Evolutionary conservation across 2,113 vertebrate species (phyloP), one percentile per base, ranked within the genome.

Genomic region (Boulengeromyrus knoepffleri): DNA sequence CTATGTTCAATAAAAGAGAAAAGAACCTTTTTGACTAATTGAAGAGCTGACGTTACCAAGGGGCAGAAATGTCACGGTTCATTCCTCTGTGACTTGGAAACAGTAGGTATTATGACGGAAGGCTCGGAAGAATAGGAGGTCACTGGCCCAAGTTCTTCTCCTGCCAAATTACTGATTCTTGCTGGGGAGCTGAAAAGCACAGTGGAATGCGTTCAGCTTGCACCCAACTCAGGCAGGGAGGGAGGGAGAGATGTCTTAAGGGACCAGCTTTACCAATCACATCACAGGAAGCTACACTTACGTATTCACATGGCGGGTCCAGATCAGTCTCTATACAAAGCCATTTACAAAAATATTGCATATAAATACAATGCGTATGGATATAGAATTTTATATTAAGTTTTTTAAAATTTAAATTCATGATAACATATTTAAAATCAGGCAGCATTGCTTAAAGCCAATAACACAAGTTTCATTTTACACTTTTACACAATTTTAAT

Each of bases 261-360:
- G 92, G 92, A 91, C 90, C 92, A 9, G 47, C 91, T 92, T 95
- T 93, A 94, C 93, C 94, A 94, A 95, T 94, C 94, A 95, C 90
- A 93, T 93, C 93, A 94, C 91, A 92, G 90, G 70, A 93, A 91
- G 90, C 88, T 88, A 89, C 90, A 70, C 46, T 88, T 92, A 93
- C 92, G 90, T 92, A 91, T 27, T n/a, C 90, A 88, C 19, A 77
- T 17, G 70, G 15, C 4, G 31, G 15, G 12, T 74, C 66, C 27
- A 74, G 31, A 74, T 74, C 27, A 36, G 66, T 39, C 70, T 39
- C 27, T 39, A 27, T 31, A 27, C n/a, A 66, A 66, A 27, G 62
- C n/a, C n/a, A 70, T 70, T 70, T 13, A 70, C 62, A 70, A 70
- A 70, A 70, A 70, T 70, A 70, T 31, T 70, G 62, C 62, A 31